Evolutionary conservation across 2,888 invertebrate genomes (phyloP).

Genomic region (Stegana nigrithorax): DNA sequence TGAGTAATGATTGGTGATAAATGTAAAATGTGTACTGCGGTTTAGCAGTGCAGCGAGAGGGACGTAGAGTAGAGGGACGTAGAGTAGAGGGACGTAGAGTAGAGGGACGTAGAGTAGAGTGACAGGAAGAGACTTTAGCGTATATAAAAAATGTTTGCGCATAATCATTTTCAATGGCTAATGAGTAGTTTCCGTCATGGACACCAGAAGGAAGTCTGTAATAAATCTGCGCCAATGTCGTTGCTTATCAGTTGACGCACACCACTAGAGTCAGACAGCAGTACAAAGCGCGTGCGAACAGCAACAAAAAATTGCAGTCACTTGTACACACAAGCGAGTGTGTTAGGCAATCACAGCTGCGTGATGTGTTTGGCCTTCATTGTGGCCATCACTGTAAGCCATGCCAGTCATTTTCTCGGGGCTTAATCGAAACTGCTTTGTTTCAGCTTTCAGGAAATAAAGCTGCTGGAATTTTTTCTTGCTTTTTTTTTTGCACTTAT

Average conservation of each 20-base stretch:
- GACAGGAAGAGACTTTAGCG: constrained; percentile 40
- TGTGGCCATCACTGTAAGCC: too few species aligned
- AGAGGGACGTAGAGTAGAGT: constrained; percentile 1
- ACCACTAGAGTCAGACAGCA: not conserved
- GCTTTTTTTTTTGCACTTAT: too few species aligned
- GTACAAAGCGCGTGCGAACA: too few species aligned
- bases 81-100: not conserved
- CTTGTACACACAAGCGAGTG: too few species aligned
- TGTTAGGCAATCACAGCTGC: too few species aligned
- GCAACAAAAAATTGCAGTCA: not conserved
- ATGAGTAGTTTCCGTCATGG: constrained; percentile 60
- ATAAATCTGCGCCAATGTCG: constrained; percentile 41
- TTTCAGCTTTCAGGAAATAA: too few species aligned
- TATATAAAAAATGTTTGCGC: constrained; percentile 60
- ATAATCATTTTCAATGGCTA: constrained; percentile 60
- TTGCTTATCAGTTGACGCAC: not conserved
- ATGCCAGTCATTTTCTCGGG: too few species aligned
- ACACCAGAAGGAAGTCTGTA: constrained; percentile 58
- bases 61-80: constrained; percentile 20
- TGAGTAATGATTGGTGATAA: too few species aligned
- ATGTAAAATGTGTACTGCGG: constrained; percentile 19
- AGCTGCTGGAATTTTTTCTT: too few species aligned
- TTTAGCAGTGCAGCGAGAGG: constrained; percentile 29
- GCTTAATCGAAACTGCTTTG: too few species aligned
- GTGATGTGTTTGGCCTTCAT: too few species aligned